Evolutionary conservation across 1,140 invertebrate species (phyloP), one percentile per base, ranked within the genome.

Genomic region (Formica exsecta): DNA sequence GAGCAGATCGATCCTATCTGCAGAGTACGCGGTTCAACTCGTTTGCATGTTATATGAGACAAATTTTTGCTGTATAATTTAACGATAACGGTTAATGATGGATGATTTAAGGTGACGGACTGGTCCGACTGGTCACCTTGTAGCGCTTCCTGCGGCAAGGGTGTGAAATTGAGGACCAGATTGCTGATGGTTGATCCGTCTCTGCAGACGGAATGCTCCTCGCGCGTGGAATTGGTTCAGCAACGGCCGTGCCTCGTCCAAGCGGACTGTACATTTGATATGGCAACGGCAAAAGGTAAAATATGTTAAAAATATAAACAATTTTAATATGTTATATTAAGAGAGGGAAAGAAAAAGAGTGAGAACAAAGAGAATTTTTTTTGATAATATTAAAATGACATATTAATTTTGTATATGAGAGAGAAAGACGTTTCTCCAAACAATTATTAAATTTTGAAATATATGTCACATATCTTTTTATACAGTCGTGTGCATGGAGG

Each of bases 71-170:
- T n/a, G 2, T n/a, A 36, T 13, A 85, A 80, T 59, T 66, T 36
- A 74, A 32, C 19, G 57, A 59, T 25, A 51, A 62, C 3, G 11
- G 36, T 57, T 22, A 51, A 80, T 71, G 0, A 25, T 2, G 36
- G 48, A 57, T 62, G 9, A 64, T 76, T 66, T 22, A 90, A 96
- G 59, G 96, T 97, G 22, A 97, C 97, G 0, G 95, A 96, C 1
- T 97, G 97, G 97, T 96, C 96, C 70, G 96, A 97, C 75, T 98
- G 97, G 97, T 97, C 96, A 41, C 97, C 97, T 0, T 98, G 97
- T 92, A 97, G 96, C n/a, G 96, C 96, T 2, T 96, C 96, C 22
- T 98, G 97, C 88, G 97, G 97, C 1, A 96, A 96, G 88, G 97
- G 97, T 2, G 95, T 97, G 6, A 96, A 96, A 91, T 95, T 97